Conservation (phyloP, 2,888 invertebrate genomes). For the Volucella zonaria region DNA sequence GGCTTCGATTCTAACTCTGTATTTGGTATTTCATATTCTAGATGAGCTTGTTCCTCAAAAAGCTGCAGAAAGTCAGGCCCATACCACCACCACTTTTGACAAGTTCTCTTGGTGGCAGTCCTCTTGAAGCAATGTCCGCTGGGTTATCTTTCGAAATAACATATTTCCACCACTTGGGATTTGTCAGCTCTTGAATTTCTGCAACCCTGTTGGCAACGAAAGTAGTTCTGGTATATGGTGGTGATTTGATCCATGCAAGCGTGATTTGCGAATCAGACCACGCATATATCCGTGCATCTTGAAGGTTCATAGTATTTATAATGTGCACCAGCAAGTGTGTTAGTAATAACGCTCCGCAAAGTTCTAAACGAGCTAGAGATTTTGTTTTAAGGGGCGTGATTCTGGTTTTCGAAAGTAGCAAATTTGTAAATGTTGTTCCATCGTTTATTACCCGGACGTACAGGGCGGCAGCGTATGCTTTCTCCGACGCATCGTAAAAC, state of each 20-base stretch:
- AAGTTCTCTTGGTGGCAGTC: no score
- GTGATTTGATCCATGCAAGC: slow-evolving; percentile 15
- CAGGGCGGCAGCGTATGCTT: no score
- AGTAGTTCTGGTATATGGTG: not conserved
- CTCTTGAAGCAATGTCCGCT: no score
- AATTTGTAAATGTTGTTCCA: not conserved
- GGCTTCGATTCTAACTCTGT: slow-evolving; percentile 3
- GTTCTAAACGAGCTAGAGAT: slow-evolving; percentile 11
- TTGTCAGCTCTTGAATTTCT: slow-evolving; percentile 11
- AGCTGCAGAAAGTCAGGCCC: no score
- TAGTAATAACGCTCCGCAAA: slow-evolving; percentile 17
- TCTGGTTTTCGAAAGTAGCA: slow-evolving; percentile 21
- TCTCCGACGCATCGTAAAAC: no score
- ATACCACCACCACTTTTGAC: no score
- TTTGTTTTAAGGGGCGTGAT: slow-evolving; percentile 9
- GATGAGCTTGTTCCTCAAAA: not conserved
- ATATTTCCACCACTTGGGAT: slow-evolving; percentile 4
- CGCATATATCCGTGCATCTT: slow-evolving; percentile 2
- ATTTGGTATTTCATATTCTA: not conserved
- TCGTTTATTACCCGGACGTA: no score
- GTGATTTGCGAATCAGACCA: slow-evolving; percentile 16
- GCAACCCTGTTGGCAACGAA: slow-evolving; percentile 10
- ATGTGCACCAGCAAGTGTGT: slow-evolving; percentile 8
- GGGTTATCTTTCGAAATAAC: not conserved
- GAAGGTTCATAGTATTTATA: slow-evolving; percentile 1